Evolutionary conservation across 35 echinoderm and acorn worm genomes (phyloP), one percentile per base, ranked within the genome.

Genomic region (Eucidaris tribuloides): DNA sequence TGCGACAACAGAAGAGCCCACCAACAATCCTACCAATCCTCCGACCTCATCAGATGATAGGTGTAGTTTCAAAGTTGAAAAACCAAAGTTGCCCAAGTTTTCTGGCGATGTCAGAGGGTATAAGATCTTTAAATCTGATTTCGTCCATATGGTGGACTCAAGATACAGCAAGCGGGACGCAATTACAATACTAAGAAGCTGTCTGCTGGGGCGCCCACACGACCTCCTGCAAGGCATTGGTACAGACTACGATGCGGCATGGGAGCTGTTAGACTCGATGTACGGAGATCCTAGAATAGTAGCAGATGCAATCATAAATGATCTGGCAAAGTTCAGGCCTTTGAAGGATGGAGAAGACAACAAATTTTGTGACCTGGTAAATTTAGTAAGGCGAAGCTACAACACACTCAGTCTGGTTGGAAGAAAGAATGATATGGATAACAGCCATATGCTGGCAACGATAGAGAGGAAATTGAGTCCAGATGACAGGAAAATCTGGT

Each of bases 351-450:
- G 79, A 9, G 81, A 90, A 78, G 88, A 90, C 52, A 55, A 46
- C 18, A 57, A 82, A 36, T 85, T 90, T 46, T 90, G 88, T 85
- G 88, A 90, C 22, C 33, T 90, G 29, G 88, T 90, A 4, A 64
- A 90, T 30, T 48, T 90, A 14, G 37, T 85, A 40, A 72, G 81
- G 43, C 22, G 80, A 30, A 90, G 88, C 22, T 90, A 62, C 39
- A 84, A 78, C 17, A 78, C 81, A 33, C 58, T 63, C 55, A 58
- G 62, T 37, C 74, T 62, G 52, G 85, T 81, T 6, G 85, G 76
- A 19, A 50, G 77, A 44, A 66, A 28, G 23, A 30, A 88, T 45
- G 77, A 88, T 18, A 88, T 88, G 85, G 77, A 81, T 27, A 88
- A 88, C 30, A 80, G 52, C 42, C 56, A 82, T 34, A 80, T 86